Conservation (phyloP, 2,113 vertebrate species). For the Girardinichthys multiradiatus region DNA sequence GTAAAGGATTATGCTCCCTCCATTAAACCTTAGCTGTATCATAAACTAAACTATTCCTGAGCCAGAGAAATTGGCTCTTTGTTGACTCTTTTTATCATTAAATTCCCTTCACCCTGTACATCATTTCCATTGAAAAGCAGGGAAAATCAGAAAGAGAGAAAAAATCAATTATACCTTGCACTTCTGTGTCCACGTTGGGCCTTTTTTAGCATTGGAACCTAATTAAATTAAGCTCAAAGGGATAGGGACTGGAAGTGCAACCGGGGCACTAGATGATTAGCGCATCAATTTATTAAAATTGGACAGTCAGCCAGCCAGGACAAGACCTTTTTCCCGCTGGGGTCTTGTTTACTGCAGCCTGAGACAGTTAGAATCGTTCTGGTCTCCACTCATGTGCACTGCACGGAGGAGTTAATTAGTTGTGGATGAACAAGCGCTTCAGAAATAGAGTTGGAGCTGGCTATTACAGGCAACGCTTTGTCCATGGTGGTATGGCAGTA, state of each 20-base stretch:
- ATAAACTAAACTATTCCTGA: constrained; percentile 54
- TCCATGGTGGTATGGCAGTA: constrained; percentile 41
- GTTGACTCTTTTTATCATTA: constrained; percentile 74
- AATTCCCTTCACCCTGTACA: constrained; percentile 58
- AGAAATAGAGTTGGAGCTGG: constrained; percentile 43
- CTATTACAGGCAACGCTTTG: constrained; percentile 45
- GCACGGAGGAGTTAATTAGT: constrained; percentile 69
- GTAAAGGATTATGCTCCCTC: constrained; percentile 64
- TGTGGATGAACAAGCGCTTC: constrained; percentile 54
- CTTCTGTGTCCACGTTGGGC: constrained; percentile 53
- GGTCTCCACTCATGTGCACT: constrained; percentile 43
- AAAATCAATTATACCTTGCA: constrained; percentile 73
- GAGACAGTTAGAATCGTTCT: constrained; percentile 49
- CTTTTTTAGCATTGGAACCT: constrained; percentile 68
- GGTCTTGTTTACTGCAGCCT: constrained; percentile 72
- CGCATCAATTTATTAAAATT: constrained; percentile 77
- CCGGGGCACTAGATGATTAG: constrained; percentile 72
- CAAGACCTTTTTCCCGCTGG: constrained; percentile 50
- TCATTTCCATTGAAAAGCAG: constrained; percentile 49
- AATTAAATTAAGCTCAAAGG: constrained; percentile 79
- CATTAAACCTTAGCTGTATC: constrained; percentile 57
- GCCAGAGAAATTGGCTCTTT: constrained; percentile 63
- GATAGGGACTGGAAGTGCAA: constrained; percentile 56
- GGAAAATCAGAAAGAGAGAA: constrained; percentile 48
- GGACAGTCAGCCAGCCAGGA: constrained; percentile 50